Evolutionary conservation across 2,797 vertebrate genomes (phyloP).

Genomic region (Anisognathus igniventris): DNA sequence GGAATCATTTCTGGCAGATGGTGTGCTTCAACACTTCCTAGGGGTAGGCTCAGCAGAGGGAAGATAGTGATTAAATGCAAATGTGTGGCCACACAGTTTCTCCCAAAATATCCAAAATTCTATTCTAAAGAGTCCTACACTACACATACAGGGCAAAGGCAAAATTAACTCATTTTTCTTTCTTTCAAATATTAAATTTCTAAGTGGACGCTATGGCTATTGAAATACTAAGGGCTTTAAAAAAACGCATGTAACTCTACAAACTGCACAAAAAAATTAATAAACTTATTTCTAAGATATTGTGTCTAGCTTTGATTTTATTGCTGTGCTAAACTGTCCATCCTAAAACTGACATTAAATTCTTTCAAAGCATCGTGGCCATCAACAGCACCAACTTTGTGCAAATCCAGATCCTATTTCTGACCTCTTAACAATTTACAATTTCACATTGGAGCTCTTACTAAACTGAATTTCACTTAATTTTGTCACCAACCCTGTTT

Average conservation of each 20-base stretch:
- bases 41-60: not conserved
- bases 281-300: not conserved
- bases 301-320: not conserved
- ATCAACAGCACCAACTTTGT: not conserved
- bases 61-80: not conserved
- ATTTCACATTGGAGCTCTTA: not conserved
- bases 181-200: not conserved
- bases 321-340: not conserved
- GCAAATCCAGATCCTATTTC: not conserved
- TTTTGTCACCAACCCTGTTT: not conserved
- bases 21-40: not conserved
- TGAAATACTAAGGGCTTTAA: not conserved
- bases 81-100: not conserved
- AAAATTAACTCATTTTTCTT: not conserved
- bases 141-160: not conserved
- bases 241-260: not conserved
- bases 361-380: not conserved
- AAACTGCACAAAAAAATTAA: not conserved
- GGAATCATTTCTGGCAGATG: not conserved
- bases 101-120: not conserved
- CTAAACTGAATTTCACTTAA: not conserved
- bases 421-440: not conserved
- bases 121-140: not conserved
- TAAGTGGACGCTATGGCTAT: not conserved
- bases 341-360: not conserved